These are phyloP conservation scores for Aphelinus atriplicis DNA, from an alignment of 1,140 invertebrate species.

Conservation along the genomic window DNA sequence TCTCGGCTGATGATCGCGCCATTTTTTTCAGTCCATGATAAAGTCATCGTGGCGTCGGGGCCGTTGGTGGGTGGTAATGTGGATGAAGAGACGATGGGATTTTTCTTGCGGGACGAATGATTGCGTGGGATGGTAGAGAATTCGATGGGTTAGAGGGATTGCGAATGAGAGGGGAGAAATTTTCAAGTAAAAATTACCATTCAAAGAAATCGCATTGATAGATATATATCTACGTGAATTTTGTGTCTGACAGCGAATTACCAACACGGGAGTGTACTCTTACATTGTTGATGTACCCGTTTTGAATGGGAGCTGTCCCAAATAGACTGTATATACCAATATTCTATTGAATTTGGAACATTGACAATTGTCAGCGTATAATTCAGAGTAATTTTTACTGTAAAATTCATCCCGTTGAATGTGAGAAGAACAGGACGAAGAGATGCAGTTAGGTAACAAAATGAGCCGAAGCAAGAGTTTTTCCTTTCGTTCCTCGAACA, in stretches of 20 bases:
- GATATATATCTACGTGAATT: not conserved
- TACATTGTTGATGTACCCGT: not conserved
- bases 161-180: constrained; percentile 20
- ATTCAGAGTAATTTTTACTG: constrained; percentile 33
- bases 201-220: constrained; percentile 9
- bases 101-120: constrained; percentile 17
- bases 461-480: constrained; percentile 34
- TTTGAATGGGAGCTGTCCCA: no score
- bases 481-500: constrained; percentile 5
- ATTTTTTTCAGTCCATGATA: constrained; percentile 48
- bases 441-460: constrained; percentile 40
- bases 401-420: constrained; percentile 26
- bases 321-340: no score
- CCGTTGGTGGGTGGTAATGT: constrained; percentile 58
- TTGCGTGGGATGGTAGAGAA: not conserved
- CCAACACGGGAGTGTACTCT: no score
- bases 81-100: constrained; percentile 46
- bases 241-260: constrained; percentile 13
- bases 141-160: not conserved
- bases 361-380: no score
- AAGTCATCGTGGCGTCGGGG: constrained; percentile 64
- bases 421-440: constrained; percentile 36
- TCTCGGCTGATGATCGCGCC: constrained; percentile 35
- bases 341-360: no score
- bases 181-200: constrained; percentile 39